Percentiles rank a stretch among this genome's conserved stretches.
Evolutionary conservation across 2,797 vertebrate genomes (phyloP).

Genomic region (Huso huso): DNA sequence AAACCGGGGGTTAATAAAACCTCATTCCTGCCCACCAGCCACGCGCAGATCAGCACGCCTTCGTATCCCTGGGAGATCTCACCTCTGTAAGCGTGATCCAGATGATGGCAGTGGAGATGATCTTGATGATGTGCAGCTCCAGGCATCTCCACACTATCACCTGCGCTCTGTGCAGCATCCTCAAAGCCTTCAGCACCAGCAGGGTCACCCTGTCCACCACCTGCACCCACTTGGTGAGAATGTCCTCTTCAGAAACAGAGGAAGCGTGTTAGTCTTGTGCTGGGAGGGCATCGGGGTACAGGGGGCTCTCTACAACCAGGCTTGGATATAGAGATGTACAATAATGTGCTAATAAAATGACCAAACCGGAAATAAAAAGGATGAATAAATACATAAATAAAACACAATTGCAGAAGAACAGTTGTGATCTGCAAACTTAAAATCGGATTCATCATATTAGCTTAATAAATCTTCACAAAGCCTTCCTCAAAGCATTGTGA

Average conservation of each 20-base stretch:
- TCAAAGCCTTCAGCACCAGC: slow-evolving; percentile 47
- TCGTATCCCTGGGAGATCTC: slow-evolving; percentile 10
- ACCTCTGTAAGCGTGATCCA: slow-evolving; percentile 67
- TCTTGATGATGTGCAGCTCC: slow-evolving; percentile 65
- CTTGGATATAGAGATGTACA: background rate
- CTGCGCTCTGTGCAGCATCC: slow-evolving; percentile 42
- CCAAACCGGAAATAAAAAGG: no score
- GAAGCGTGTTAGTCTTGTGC: background rate
- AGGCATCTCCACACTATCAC: slow-evolving; percentile 56
- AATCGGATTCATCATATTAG: no score
- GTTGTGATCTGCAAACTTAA: no score
- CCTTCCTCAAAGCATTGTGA: no score
- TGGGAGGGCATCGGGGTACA: no score
- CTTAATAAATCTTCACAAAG: no score
- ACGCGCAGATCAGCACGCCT: background rate
- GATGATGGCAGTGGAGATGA: slow-evolving; percentile 54
- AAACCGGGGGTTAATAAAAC: background rate
- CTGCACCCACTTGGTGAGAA: slow-evolving; percentile 43
- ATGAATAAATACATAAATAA: no score
- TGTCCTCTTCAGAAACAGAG: slow-evolving; percentile 10
- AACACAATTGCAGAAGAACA: no score
- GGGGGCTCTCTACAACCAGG: no score
- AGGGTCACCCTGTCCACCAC: slow-evolving; percentile 51
- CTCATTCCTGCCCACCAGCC: background rate
- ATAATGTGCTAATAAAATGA: background rate